These are phyloP conservation scores for Tortricodes alternella DNA, from an alignment of 2,888 invertebrate genomes.

Conservation along the genomic window DNA sequence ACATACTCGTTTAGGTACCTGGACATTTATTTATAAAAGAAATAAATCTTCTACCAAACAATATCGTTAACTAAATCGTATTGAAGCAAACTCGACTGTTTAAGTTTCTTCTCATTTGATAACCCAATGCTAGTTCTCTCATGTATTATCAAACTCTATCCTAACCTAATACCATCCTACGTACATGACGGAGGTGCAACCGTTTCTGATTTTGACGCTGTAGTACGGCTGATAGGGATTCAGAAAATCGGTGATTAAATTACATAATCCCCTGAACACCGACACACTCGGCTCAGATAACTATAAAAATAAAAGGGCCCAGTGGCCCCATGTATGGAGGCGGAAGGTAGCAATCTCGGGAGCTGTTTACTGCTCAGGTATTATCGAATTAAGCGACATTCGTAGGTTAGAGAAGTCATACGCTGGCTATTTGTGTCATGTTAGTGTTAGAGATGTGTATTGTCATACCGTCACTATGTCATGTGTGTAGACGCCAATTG, in stretches of 20 bases:
- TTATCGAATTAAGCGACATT: constrained; percentile 59
- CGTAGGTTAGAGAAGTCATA: constrained; percentile 36
- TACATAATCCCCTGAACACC: background rate
- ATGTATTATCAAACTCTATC: too few species aligned
- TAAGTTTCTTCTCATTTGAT: too few species aligned
- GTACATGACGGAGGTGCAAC: too few species aligned
- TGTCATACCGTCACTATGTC: too few species aligned
- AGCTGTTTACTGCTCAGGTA: constrained; percentile 57
- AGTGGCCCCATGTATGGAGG: constrained; percentile 45
- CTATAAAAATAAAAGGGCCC: constrained; percentile 45
- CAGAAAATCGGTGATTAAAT: too few species aligned
- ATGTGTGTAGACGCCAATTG: too few species aligned
- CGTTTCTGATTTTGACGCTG: too few species aligned
- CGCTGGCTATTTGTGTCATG: background rate
- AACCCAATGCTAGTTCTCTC: too few species aligned
- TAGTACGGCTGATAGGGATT: too few species aligned
- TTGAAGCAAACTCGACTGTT: too few species aligned
- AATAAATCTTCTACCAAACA: constrained; percentile 5
- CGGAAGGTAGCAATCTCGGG: constrained; percentile 62
- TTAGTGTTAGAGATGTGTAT: background rate
- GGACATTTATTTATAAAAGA: constrained; percentile 15
- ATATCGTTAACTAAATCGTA: background rate
- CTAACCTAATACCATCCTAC: too few species aligned
- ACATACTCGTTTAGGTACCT: constrained; percentile 19
- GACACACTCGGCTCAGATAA: constrained; percentile 31